Percentiles rank a stretch among this genome's conserved stretches.
phyloP scores from a whole-genome alignment of 2,888 invertebrate species.

The Acanthacorydalis orientalis region DNA sequence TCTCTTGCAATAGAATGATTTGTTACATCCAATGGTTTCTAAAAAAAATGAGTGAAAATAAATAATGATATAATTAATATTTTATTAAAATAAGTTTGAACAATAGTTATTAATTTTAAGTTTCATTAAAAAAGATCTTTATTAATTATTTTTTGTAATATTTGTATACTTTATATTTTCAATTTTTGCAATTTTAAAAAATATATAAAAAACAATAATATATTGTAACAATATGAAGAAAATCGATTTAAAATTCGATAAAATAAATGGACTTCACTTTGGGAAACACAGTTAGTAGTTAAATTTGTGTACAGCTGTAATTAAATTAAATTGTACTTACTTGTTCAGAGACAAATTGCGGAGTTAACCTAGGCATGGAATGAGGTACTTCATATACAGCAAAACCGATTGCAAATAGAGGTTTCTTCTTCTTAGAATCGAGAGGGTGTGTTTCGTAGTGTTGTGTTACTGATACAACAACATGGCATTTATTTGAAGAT shows the following conservation, averaged over 20 bases:
- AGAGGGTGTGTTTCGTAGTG: conserved; percentile 33
- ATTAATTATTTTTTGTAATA: no score
- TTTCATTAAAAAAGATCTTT: no score
- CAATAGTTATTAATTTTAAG: no score
- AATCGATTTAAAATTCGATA: background rate
- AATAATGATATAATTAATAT: background rate
- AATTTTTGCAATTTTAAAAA: no score
- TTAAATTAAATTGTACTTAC: conserved; percentile 17
- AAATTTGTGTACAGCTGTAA: no score
- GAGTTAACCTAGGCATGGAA: conserved; percentile 38
- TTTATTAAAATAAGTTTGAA: no score
- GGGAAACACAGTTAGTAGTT: background rate
- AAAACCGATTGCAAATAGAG: conserved; percentile 47
- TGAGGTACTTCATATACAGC: conserved; percentile 53
- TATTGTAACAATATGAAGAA: background rate
- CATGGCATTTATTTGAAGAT: conserved; percentile 47
- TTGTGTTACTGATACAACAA: conserved; percentile 54
- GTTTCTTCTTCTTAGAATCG: conserved; percentile 30
- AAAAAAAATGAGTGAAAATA: conserved; percentile 13
- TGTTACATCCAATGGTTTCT: conserved; percentile 49
- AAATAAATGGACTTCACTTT: background rate
- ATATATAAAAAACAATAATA: background rate
- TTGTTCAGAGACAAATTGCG: conserved; percentile 41
- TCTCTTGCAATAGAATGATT: conserved; percentile 47
- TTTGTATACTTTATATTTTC: no score